phyloP scores from a whole-genome alignment of 2,113 vertebrate species.

The Recurvirostra avosetta region DNA sequence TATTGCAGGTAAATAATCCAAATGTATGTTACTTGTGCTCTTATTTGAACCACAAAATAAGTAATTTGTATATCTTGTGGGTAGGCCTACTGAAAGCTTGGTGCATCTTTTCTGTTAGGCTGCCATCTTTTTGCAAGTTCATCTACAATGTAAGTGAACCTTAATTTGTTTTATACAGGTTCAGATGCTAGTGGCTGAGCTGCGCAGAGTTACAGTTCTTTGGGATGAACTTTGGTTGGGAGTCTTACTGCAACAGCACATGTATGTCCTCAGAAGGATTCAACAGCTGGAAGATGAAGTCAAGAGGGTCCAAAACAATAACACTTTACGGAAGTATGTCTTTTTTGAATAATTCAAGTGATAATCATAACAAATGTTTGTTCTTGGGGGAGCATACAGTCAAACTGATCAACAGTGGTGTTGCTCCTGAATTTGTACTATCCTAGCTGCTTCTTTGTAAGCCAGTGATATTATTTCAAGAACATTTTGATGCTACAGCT shows the following conservation, averaged over 20 bases:
- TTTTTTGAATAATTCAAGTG: background rate
- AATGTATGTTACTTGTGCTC: background rate
- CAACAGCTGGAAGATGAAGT: conserved; percentile 97
- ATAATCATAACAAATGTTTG: background rate
- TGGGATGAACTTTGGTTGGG: conserved; percentile 99
- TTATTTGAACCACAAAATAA: background rate
- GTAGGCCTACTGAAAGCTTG: background rate
- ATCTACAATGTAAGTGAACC: background rate
- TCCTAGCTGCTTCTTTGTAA: background rate
- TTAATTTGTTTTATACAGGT: conserved; percentile 73
- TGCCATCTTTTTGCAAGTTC: background rate
- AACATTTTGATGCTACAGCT: background rate
- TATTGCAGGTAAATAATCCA: conserved; percentile 85
- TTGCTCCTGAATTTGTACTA: background rate
- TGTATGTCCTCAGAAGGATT: conserved; percentile 92
- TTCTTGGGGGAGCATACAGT: background rate
- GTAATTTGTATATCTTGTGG: fast-evolving
- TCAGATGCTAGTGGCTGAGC: conserved; percentile 94
- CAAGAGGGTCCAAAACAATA: conserved; percentile 97
- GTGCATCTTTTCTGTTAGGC: background rate
- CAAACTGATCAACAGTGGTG: fast-evolving
- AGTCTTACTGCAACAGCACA: conserved; percentile 94
- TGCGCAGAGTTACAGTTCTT: conserved; percentile 93
- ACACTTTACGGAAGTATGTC: conserved; percentile 89
- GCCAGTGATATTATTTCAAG: background rate